Evolutionary conservation across 2,113 vertebrate species (phyloP).

Genomic region (Aleadryas rufinucha): DNA sequence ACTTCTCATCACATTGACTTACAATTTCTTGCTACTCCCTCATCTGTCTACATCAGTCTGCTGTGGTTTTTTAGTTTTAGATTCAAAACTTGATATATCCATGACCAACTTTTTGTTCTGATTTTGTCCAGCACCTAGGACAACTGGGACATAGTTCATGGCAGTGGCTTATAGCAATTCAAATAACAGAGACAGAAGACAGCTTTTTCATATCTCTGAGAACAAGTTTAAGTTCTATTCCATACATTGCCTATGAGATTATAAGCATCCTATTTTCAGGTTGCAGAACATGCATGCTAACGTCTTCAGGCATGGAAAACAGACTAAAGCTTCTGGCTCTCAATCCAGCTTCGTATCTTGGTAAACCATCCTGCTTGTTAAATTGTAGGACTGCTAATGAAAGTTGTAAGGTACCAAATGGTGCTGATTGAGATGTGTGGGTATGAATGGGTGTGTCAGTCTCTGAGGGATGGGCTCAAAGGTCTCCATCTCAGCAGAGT

Average conservation of each 20-base stretch:
- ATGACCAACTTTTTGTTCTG: background rate
- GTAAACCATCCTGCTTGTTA: slow-evolving; percentile 39
- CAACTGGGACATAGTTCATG: background rate
- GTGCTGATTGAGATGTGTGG: slow-evolving; percentile 60
- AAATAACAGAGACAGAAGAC: background rate
- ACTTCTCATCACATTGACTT: background rate
- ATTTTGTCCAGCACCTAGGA: background rate
- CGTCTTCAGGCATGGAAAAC: background rate
- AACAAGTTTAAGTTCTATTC: background rate
- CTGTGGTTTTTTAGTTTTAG: background rate
- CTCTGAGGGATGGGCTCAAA: slow-evolving; percentile 52
- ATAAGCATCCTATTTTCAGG: slow-evolving; percentile 16
- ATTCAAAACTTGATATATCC: background rate
- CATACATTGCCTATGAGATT: background rate
- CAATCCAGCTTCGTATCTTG: background rate
- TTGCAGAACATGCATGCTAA: background rate
- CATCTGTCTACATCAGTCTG: background rate
- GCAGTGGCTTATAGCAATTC: background rate
- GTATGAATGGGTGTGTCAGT: slow-evolving; percentile 41
- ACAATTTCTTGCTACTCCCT: background rate
- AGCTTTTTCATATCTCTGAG: background rate
- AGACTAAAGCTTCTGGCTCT: slow-evolving; percentile 39
- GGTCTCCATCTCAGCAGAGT: slow-evolving; percentile 54
- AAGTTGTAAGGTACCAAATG: slow-evolving; percentile 58
- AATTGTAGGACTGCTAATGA: slow-evolving; percentile 59